Base-by-base conservation (phyloP, 2,888 invertebrate species). In the Brachynemurus nebulosus region DNA sequence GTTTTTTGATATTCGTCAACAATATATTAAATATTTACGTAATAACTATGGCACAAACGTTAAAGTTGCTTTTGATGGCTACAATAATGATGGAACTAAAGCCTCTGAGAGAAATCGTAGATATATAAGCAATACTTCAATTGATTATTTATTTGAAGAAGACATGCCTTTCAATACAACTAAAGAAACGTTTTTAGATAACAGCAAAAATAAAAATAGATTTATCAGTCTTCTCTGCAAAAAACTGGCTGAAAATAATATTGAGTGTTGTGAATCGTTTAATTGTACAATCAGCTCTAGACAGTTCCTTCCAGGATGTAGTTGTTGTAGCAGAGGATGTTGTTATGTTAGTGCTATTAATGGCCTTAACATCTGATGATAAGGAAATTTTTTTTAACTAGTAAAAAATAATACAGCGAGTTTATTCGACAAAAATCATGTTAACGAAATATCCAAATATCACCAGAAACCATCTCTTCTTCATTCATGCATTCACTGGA, bases 261-360 rank as follows among this genome's bases (percentile, higher is more conserved):
- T 49, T 42, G 36, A 43, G 40, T 47, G 45, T 47, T 47, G 45
- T 40, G 12, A 30, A 47, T 46, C 43, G 30, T 45, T 46, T 46
- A 40, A 46, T 47, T 42, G 47, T 45, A 17, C 21, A 45, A 39
- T 39, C 46, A 42, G 46, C 42, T 42, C 12, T 50, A 33, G 42
- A 50, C 44, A 34, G 44, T 44, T 36, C 39, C 41, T 47, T 41
- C 21, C 36, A 14, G 37, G 8, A 47, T 48, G 44, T 49, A 33
- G 49, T 52, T 50, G 48, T 52, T 51, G 51, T 50, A 48, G 50
- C 50, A 45, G 50, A 52, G 37, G 47, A 51, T 33, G 50, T 50
- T 45, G 47, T 47, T 47, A 45, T 48, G 11, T 47, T 48, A 45
- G 46, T 52, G 41, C 38, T 50, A 47, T 48, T 52, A 45, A 50